phyloP scores from a whole-genome alignment of 2,113 vertebrate species.

The Narcine bancroftii region DNA sequence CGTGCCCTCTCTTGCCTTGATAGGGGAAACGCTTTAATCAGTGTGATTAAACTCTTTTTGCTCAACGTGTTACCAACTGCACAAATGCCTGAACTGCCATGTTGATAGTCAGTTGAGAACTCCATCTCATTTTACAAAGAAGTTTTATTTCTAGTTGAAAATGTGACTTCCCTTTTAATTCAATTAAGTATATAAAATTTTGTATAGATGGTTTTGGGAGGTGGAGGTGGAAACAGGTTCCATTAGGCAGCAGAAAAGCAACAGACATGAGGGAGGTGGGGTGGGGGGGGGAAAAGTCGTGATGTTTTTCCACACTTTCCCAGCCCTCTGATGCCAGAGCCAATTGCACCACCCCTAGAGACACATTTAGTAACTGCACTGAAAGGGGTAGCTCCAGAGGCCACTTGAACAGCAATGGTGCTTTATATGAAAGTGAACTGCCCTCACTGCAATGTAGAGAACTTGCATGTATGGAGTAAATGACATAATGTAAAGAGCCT shows the following conservation, averaged over 20 bases:
- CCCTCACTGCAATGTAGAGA: no score
- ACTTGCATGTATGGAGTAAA: no score
- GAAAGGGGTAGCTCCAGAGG: no score
- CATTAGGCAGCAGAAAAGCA: neutral
- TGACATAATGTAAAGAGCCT: no score
- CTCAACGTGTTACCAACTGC: neutral
- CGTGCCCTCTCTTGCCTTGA: neutral
- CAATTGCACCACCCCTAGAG: neutral
- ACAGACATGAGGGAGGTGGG: neutral
- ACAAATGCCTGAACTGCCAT: neutral
- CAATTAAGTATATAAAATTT: neutral
- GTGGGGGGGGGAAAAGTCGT: no score
- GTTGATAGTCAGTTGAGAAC: neutral
- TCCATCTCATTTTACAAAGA: neutral
- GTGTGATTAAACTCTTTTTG: neutral
- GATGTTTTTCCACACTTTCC: neutral
- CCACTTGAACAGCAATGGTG: no score
- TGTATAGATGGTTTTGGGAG: neutral
- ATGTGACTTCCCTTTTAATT: neutral
- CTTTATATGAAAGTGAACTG: no score
- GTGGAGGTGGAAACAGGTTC: neutral
- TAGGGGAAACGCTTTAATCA: neutral
- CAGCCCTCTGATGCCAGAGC: neutral
- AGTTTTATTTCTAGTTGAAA: neutral
- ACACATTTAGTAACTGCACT: neutral